These are phyloP conservation scores for Apamea sordens DNA, from an alignment of 2,888 invertebrate genomes.

Conservation along the genomic window DNA sequence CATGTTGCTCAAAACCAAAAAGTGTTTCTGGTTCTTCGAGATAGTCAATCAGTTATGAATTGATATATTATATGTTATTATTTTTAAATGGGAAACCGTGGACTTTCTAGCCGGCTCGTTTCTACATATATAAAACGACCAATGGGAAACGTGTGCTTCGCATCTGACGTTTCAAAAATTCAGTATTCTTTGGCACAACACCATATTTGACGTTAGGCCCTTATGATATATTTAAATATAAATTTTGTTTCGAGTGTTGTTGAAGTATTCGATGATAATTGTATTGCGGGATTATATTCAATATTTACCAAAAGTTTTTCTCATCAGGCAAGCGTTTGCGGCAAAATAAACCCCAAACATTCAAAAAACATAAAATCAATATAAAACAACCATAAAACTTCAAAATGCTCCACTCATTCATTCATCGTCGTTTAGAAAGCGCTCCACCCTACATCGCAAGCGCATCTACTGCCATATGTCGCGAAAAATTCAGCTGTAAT, in stretches of 20 bases:
- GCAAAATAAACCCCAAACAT: background rate
- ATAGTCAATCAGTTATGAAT: background rate
- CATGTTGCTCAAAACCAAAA: background rate
- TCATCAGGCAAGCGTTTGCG: background rate
- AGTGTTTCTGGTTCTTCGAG: background rate
- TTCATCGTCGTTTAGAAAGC: constrained; percentile 64
- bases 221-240: background rate
- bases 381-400: constrained; percentile 55
- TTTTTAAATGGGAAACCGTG: background rate
- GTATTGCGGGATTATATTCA: background rate
- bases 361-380: constrained; percentile 40
- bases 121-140: background rate
- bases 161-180: background rate
- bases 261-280: background rate
- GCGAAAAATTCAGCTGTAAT: constrained; percentile 89
- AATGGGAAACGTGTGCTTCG: background rate
- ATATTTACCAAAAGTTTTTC: background rate
- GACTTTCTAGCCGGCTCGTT: background rate
- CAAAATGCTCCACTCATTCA: constrained; percentile 40
- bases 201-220: no score
- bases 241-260: background rate
- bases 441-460: constrained; percentile 74
- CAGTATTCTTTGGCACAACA: no score
- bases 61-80: background rate
- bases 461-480: constrained; percentile 86